These are phyloP conservation scores for Calcarius lapponicus DNA, from an alignment of 2,797 vertebrate species.

Conservation along the genomic window DNA sequence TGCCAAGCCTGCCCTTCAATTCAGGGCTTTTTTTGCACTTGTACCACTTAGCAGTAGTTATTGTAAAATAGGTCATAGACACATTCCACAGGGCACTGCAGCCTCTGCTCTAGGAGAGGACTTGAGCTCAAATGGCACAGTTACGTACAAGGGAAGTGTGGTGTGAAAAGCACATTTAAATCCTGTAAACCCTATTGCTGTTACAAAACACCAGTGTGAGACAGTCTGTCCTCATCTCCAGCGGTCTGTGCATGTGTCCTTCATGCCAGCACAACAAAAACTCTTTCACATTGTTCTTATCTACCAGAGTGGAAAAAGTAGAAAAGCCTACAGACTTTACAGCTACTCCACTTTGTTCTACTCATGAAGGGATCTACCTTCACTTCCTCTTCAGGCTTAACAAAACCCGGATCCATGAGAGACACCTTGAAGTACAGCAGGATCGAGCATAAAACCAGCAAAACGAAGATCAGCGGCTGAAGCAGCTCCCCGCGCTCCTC, in stretches of 20 bases:
- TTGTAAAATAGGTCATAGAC: not conserved
- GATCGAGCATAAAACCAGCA: slow-evolving; percentile 85
- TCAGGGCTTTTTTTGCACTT: not conserved
- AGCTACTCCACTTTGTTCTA: not conserved
- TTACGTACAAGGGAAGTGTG: rapidly evolving
- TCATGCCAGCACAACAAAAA: not conserved
- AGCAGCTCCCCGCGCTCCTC: slow-evolving; percentile 82
- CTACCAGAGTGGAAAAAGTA: not conserved
- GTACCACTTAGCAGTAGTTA: not conserved
- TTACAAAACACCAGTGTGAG: not conserved
- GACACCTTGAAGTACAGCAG: slow-evolving; percentile 90
- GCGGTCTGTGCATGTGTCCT: rapidly evolving
- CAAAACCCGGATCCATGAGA: slow-evolving; percentile 95
- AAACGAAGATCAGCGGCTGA: slow-evolving; percentile 83
- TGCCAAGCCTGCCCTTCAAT: not conserved
- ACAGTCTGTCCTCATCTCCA: not conserved
- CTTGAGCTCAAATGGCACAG: not conserved
- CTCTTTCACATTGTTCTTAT: not conserved
- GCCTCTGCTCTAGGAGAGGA: not conserved
- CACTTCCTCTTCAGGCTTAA: slow-evolving; percentile 75
- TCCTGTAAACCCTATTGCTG: not conserved
- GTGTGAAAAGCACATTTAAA: not conserved
- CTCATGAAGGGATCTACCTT: slow-evolving; percentile 70
- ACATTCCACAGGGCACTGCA: not conserved
- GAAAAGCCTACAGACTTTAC: not conserved